phyloP scores from a whole-genome alignment of 2,113 vertebrate species.

The Sitta europaea region DNA sequence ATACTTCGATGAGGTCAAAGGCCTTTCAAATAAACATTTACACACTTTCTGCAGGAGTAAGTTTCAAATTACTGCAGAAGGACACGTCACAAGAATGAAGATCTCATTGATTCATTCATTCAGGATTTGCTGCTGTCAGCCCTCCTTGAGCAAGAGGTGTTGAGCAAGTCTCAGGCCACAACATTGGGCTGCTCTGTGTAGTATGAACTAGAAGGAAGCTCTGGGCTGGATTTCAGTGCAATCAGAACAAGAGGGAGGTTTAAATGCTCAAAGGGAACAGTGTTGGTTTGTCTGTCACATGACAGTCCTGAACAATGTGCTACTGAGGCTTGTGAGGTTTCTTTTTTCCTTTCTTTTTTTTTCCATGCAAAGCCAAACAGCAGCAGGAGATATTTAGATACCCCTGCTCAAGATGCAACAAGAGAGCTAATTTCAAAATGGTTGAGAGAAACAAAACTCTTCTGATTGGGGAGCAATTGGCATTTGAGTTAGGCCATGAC shows the following conservation, averaged over 20 bases:
- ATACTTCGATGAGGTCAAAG: background rate
- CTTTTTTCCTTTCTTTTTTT: background rate
- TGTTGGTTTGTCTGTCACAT: background rate
- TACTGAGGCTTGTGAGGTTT: background rate
- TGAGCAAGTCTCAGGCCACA: background rate
- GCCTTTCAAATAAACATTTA: background rate
- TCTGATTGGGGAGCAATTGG: background rate
- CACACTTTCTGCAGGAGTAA: background rate
- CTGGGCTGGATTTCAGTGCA: background rate
- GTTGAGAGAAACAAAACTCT: background rate
- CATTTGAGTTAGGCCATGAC: background rate
- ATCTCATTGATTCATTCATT: background rate
- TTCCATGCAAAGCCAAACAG: background rate
- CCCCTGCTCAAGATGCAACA: background rate
- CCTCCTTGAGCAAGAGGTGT: background rate
- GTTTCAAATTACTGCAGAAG: background rate
- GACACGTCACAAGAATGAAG: background rate
- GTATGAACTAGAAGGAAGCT: background rate
- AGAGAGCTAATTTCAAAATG: background rate
- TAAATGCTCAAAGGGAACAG: background rate
- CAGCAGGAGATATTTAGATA: background rate
- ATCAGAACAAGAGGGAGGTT: background rate
- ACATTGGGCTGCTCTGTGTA: rapidly evolving
- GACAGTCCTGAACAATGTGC: background rate
- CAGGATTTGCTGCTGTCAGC: background rate